Conservation (phyloP, 30 jellyfish, hydroid and myxozoan species). For the Sanderia malayensis region DNA sequence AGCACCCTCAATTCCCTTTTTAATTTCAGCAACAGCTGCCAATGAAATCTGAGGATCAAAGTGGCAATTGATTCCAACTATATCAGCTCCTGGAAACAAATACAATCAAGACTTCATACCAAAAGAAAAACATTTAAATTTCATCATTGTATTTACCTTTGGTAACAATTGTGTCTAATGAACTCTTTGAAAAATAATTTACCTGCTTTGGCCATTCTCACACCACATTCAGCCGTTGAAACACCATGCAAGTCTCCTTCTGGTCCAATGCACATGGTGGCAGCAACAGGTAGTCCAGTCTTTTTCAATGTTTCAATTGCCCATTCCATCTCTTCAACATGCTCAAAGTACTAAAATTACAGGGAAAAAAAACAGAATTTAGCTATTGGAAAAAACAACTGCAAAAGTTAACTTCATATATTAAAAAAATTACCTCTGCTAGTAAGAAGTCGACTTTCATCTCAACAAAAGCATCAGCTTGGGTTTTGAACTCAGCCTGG, state of each 20-base stretch:
- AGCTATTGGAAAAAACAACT: no score
- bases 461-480: slow-evolving; percentile 74
- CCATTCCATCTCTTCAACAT: slow-evolving; percentile 98
- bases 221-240: slow-evolving; percentile 90
- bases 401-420: no score
- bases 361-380: no score
- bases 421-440: slow-evolving; percentile 81
- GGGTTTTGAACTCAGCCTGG: slow-evolving; percentile 76
- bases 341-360: slow-evolving; percentile 76
- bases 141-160: no score
- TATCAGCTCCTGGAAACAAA: slow-evolving; percentile 65
- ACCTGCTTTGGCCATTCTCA: slow-evolving; percentile 96
- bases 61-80: slow-evolving; percentile 90
- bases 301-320: slow-evolving; percentile 88
- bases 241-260: slow-evolving; percentile 97
- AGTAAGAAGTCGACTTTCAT: slow-evolving; percentile 71
- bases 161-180: no score
- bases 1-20: slow-evolving; percentile 81
- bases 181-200: no score
- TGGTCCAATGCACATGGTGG: slow-evolving; percentile 96
- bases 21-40: slow-evolving; percentile 72
- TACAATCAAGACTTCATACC: no score
- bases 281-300: slow-evolving; percentile 75
- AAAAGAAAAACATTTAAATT: no score
- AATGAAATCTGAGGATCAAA: slow-evolving; percentile 80